Evolutionary conservation across 2,113 vertebrate genomes (phyloP), one percentile per base, ranked within the genome.

Genomic region (Callospermophilus lateralis): DNA sequence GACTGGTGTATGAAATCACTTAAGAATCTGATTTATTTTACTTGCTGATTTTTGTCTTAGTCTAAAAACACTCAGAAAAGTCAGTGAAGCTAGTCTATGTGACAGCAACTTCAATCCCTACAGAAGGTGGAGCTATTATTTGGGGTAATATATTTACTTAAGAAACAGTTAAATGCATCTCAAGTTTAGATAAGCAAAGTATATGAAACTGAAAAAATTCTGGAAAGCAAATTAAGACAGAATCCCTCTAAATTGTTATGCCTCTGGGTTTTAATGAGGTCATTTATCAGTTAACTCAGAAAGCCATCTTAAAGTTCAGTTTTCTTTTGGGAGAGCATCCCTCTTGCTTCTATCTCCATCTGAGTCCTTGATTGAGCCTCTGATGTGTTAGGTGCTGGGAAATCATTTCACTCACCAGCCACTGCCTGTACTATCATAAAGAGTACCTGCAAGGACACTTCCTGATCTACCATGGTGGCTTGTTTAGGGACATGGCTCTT

Each of bases 1-100:
- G 95, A 97, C 55, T 51, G 45, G 95, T 84, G 26, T 95, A 77
- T 19, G 48, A 73, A 95, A 95, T 97, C 88, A 96, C 61, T 90
- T 34, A 39, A 55, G 55, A 79, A 26, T 4, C 67, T 32, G 48
- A 70, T 92, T 95, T 93, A 45, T 70, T 89, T 76, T 17, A 55
- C 45, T 90, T 79, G 28, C 61, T 34, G 2, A 51, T 63, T 51
- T 70, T 42, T 37, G 12, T 95, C 39, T 48, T 84, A 24, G n/a
- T 76, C 42, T 48, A 89, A 42, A 4, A 58, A 67, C 8, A 8
- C 19, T 96, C n/a, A 48, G 74, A 97, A 90, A 93, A 76, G 39
- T 58, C 51, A 84, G n/a, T 48, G 39, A 76, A 84, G 28, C 24
- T 24, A 4, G n/a, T 80, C 65, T 61, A 19, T 39, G 9, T 30